Percentiles rank a stretch among this genome's conserved stretches.
phyloP scores from a whole-genome alignment of 2,888 invertebrate genomes.

The Volucella bombylans region DNA sequence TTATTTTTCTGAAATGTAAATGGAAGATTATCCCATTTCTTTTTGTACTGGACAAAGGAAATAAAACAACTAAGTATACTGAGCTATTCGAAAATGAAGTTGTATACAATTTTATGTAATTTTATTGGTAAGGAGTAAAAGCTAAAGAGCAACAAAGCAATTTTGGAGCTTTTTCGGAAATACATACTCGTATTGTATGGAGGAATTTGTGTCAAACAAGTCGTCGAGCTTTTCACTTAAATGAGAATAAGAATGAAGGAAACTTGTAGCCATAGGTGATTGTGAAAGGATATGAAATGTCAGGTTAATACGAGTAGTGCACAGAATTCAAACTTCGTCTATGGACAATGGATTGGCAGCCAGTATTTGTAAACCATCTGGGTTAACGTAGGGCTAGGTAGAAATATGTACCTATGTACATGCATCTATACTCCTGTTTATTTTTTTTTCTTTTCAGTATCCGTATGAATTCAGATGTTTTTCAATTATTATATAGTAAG shows the following conservation, averaged over 20 bases:
- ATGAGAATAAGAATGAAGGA: background rate
- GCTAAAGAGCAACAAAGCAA: constrained; percentile 1
- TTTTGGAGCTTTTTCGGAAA: constrained; percentile 42
- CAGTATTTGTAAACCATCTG: too few species aligned
- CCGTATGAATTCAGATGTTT: too few species aligned
- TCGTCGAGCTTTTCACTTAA: constrained; percentile 44
- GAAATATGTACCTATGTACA: too few species aligned
- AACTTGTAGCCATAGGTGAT: background rate
- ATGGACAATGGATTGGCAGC: too few species aligned
- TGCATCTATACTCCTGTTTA: too few species aligned
- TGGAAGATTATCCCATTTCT: constrained; percentile 22
- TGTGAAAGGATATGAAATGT: too few species aligned
- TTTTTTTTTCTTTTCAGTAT: too few species aligned
- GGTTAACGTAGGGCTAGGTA: too few species aligned
- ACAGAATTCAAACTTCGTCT: too few species aligned
- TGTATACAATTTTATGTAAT: constrained; percentile 12
- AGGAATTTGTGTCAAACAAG: constrained; percentile 69
- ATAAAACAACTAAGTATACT: constrained; percentile 54
- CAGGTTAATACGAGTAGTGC: too few species aligned
- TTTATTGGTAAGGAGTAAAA: constrained; percentile 40
- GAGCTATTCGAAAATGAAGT: constrained; percentile 21
- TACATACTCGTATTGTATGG: constrained; percentile 20
- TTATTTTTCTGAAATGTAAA: constrained; percentile 24
- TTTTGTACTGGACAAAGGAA: constrained; percentile 61
- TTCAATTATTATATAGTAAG: too few species aligned